A percentile compares a stretch with the other conserved stretches of the same genome.
These are phyloP conservation scores for Drosophila albomicans DNA, from an alignment of 1,140 invertebrate species.

Conservation along the genomic window DNA sequence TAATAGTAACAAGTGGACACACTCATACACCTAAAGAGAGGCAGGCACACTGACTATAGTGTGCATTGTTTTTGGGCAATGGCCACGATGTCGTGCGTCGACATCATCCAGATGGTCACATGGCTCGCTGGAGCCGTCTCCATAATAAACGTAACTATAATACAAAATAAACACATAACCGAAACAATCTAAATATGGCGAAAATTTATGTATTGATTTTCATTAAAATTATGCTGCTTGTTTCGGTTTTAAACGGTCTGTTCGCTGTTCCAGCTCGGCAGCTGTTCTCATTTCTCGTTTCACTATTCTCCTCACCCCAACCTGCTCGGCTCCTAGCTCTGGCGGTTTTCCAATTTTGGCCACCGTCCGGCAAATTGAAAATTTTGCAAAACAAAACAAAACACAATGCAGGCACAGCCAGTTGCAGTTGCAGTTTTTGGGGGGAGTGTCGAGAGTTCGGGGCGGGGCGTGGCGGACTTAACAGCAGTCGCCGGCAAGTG, in stretches of 20 bases:
- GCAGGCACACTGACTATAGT: conserved; percentile 20
- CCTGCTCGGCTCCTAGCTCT: conserved; percentile 15
- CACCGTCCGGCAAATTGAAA: conserved; percentile 80
- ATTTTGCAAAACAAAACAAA: conserved; percentile 79
- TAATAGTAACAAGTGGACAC: conserved; percentile 41
- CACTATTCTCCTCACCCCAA: background rate
- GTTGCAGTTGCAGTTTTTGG: conserved; percentile 27
- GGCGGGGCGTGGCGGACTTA: background rate
- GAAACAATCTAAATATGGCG: conserved; percentile 82
- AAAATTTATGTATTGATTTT: conserved; percentile 83
- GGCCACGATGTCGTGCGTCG: conserved; percentile 1
- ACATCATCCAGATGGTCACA: conserved; percentile 19
- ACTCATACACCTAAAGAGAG: conserved; percentile 8
- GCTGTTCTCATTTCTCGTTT: conserved; percentile 35
- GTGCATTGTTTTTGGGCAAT: conserved; percentile 61
- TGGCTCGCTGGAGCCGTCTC: conserved; percentile 23
- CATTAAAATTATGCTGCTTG: conserved; percentile 71
- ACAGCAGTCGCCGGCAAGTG: conserved; percentile 59
- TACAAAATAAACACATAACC: conserved; percentile 81
- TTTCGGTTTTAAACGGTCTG: conserved; percentile 30
- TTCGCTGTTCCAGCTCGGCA: conserved; percentile 4
- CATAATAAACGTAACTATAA: conserved; percentile 82
- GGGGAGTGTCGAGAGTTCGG: background rate
- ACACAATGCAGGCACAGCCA: conserved; percentile 49
- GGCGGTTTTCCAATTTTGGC: conserved; percentile 78